Base-by-base conservation (phyloP, 2,888 invertebrate genomes). In the Diplazon laetatorius region DNA sequence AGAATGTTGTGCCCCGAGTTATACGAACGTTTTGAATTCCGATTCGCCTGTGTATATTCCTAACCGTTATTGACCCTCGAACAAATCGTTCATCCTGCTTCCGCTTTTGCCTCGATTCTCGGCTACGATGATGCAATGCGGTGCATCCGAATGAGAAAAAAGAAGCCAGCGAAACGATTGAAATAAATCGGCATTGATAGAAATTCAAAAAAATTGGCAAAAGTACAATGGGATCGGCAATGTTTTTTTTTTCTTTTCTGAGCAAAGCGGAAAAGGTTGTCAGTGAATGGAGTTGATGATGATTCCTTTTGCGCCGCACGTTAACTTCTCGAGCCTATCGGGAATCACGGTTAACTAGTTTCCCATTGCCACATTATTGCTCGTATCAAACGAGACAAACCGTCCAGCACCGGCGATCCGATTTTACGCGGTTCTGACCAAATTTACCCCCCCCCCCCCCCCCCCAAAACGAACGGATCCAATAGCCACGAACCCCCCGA, bases 61-160 rank as follows among this genome's bases (percentile, higher is more conserved):
- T 55, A 46, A 42, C 55, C 66, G 71, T 62, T 76, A 76, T 76
- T 76, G 66, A 72, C 76, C 71, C 60, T 76, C 62, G 66, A 72
- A 66, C 66, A 66, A 72, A 66, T 46, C 66, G 60, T 66, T 71
- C 66, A 18, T 30, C 44, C 35, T 44, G 39, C 62, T 60, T 20
- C 18, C 59, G 35, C 55, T 46, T 60, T 30, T 25, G 14, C 52
- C 55, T 42, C 35, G 71, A 44, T 52, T 37, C 39, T 30, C 30
- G 10, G 50, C 46, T n/a, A 30, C 52, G 66, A 25, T 66, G 65
- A 66, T 52, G 52, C 52, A 20, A 42, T 59, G 65, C 35, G 35
- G 25, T 37, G 30, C 59, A 65, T 59, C 46, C 52, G 60, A 20
- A 71, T 52, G 59, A 25, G 60, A 60, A 76, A 71, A 50, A 66